These are phyloP conservation scores for Willisornis vidua DNA, from an alignment of 2,113 vertebrate genomes.

Conservation along the genomic window DNA sequence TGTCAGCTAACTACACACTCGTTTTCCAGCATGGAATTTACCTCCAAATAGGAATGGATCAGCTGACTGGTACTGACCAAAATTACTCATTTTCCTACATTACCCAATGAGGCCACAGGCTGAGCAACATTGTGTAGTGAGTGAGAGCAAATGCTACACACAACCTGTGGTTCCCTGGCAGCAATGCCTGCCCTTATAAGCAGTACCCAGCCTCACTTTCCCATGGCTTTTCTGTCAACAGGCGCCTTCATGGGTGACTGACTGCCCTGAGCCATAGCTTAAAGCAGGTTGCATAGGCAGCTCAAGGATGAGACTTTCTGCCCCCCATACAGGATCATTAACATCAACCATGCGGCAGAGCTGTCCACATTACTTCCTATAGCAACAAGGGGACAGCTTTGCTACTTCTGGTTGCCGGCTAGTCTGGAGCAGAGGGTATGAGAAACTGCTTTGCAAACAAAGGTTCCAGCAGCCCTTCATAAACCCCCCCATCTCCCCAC, in stretches of 20 bases:
- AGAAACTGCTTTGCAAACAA: background rate
- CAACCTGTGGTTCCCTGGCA: accelerated
- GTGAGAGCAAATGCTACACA: background rate
- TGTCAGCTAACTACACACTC: background rate
- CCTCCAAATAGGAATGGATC: background rate
- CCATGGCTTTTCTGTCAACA: background rate
- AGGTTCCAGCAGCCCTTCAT: background rate
- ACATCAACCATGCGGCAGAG: background rate
- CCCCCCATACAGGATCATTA: accelerated
- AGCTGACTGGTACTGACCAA: background rate
- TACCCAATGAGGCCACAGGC: background rate
- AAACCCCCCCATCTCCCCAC: background rate
- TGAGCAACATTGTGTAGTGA: accelerated
- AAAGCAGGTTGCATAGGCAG: background rate
- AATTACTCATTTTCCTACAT: background rate
- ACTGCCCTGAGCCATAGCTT: background rate
- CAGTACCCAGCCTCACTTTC: background rate
- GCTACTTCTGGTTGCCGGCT: background rate
- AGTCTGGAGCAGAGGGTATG: background rate
- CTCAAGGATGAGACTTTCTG: background rate
- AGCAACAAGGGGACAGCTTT: background rate
- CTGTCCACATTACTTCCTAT: background rate
- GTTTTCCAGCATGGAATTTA: background rate
- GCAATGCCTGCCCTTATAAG: background rate
- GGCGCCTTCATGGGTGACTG: background rate